A percentile compares a stretch with the other conserved stretches of the same genome.
Evolutionary conservation across 35 echinoderm and acorn worm genomes (phyloP).

Genomic region (Anneissia japonica): DNA sequence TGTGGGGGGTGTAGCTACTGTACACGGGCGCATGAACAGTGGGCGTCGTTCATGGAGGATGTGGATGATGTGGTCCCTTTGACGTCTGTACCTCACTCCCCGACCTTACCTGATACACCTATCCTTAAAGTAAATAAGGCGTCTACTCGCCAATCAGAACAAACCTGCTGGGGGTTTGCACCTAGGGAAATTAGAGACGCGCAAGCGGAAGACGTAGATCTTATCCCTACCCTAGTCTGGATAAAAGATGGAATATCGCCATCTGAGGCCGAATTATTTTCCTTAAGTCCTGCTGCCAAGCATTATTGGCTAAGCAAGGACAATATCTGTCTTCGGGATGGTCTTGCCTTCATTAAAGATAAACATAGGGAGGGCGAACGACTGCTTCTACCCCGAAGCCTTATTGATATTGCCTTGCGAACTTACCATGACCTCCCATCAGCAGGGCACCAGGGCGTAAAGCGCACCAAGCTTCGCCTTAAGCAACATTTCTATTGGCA

Average conservation of each 20-base stretch:
- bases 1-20: constrained; percentile 50
- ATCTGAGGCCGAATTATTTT: not conserved
- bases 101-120: not conserved
- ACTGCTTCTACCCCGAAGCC: not conserved
- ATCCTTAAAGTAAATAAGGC: not conserved
- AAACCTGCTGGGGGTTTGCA: not conserved
- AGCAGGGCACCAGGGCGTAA: not conserved
- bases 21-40: constrained; percentile 24
- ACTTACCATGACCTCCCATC: not conserved
- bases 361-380: not conserved
- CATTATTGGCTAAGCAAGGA: constrained; percentile 35
- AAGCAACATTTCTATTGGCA: constrained; percentile 38
- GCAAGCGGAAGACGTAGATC: constrained; percentile 9
- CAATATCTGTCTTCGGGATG: not conserved
- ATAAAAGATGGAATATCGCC: not conserved
- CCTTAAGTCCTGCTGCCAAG: not conserved
- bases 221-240: constrained; percentile 5
- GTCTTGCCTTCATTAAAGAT: constrained; percentile 2
- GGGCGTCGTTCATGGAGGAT: constrained; percentile 16
- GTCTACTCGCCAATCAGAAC: not conserved
- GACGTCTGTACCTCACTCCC: not conserved
- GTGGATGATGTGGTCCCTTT: constrained; percentile 52
- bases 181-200: not conserved
- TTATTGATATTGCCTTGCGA: not conserved
- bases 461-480: not conserved